Conservation (phyloP, 2,113 vertebrate species). For the Tachycineta bicolor region DNA sequence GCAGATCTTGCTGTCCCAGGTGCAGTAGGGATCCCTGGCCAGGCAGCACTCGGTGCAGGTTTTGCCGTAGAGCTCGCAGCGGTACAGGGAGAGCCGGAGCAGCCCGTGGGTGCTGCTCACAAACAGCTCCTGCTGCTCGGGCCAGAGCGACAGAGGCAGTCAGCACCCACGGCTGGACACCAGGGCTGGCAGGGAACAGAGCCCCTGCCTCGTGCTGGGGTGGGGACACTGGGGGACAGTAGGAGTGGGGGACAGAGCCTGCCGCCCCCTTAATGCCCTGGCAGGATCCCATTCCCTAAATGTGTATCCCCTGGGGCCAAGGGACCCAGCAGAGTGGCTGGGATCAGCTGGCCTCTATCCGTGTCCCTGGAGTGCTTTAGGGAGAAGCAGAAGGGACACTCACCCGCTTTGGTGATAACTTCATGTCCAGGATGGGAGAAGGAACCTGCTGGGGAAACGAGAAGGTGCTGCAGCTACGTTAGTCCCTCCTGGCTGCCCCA, state of each 20-base stretch:
- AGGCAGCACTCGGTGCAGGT: slow-evolving; percentile 84
- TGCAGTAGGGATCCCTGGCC: slow-evolving; percentile 86
- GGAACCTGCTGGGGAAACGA: slow-evolving; percentile 64
- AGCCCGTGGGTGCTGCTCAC: slow-evolving; percentile 79
- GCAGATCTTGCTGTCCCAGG: slow-evolving; percentile 83
- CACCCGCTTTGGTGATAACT: slow-evolving; percentile 84
- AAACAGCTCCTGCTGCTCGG: slow-evolving; percentile 79
- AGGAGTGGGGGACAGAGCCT: background rate
- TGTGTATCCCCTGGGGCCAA: background rate
- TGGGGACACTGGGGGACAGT: background rate
- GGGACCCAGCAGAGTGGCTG: background rate
- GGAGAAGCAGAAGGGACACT: slow-evolving; percentile 9
- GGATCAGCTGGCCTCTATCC: background rate
- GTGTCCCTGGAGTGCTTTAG: background rate
- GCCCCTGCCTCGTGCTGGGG: background rate
- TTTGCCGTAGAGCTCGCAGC: slow-evolving; percentile 81
- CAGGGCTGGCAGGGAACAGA: rapidly evolving
- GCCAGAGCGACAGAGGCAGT: background rate
- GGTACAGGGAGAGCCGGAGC: slow-evolving; percentile 80
- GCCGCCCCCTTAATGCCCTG: background rate
- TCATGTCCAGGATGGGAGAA: slow-evolving; percentile 82
- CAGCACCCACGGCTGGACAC: background rate
- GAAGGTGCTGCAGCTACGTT: background rate
- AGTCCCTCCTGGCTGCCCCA: background rate
- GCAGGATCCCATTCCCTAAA: background rate